phyloP scores from a whole-genome alignment of 1,140 invertebrate species.

The Drosophila elegans region DNA sequence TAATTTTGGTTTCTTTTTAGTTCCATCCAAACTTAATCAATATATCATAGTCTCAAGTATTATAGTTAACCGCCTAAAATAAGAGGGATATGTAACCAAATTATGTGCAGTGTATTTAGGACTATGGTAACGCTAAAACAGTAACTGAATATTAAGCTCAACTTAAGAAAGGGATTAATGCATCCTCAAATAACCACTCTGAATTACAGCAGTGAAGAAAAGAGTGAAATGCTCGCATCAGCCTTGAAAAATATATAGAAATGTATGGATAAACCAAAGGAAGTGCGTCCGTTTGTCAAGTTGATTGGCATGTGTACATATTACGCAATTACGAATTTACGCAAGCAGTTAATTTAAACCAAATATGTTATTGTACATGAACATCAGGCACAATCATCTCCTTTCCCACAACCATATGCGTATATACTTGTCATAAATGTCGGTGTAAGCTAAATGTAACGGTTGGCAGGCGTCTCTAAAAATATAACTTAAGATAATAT shows the following conservation, averaged over 20 bases:
- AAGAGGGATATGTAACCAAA: constrained; percentile 12
- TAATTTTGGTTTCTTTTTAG: constrained; percentile 6
- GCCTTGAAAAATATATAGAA: constrained; percentile 43
- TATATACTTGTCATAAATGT: constrained; percentile 34
- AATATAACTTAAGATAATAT: constrained; percentile 5
- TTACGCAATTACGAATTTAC: constrained; percentile 49
- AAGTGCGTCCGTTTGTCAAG: constrained; percentile 14
- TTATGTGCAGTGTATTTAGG: constrained; percentile 5
- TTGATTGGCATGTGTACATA: constrained; percentile 16
- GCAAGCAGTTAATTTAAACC: constrained; percentile 38
- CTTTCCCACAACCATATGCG: constrained; percentile 9
- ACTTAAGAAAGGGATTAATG: constrained; percentile 4
- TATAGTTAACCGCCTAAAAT: constrained; percentile 37
- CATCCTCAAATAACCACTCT: constrained; percentile 6
- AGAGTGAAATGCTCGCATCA: constrained; percentile 3
- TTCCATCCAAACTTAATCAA: neutral
- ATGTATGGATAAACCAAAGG: constrained; percentile 31
- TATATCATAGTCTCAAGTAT: constrained; percentile 25
- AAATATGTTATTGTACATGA: neutral
- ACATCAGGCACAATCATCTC: neutral
- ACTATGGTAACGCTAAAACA: neutral
- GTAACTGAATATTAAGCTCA: neutral
- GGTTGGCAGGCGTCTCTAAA: constrained; percentile 3
- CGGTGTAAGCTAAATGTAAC: constrained; percentile 4
- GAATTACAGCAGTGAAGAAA: constrained; percentile 13